Evolutionary conservation across 2,888 invertebrate genomes (phyloP), one percentile per base, ranked within the genome.

Genomic region (Alcis repandata): DNA sequence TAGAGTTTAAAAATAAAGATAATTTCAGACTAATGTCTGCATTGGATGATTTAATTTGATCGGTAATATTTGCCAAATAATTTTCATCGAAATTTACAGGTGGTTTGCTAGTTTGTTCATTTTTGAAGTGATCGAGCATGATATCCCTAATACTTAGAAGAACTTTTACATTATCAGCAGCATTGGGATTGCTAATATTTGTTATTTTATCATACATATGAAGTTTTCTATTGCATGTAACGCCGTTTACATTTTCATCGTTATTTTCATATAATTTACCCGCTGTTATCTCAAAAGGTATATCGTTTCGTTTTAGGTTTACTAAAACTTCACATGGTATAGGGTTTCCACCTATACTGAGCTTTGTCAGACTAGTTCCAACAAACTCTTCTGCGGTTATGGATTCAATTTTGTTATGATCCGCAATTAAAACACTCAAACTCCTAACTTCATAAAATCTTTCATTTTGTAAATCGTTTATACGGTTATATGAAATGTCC

Each of bases 321-420:
- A 83, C 77, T 43, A 90, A 67, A 40, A 76, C 51, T 45, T 81
- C 79, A 65, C 90, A 90, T 0, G 89, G 74, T 51, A 91, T 68
- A n/a, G 86, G 89, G 76, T 91, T 91, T 27, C 80, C 83, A 4
- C 90, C 90, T 53, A 91, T 88, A 68, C 90, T 91, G 9, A 91
- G 75, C 40, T 64, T 77, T 10, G 61, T 59, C 46, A 90, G 72
- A 67, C 69, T 74, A 0, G 81, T 82, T 0, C 82, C 77, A 8
- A 56, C 20, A 70, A 90, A 87, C n/a, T 86, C 83, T 36, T 81
- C 77, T n/a, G 74, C 63, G 3, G 75, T 72, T 15, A 90, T 64
- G 38, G 74, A 73, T 33, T 65, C 65, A 53, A 90, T 88, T 67
- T 75, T 79, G 69, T 91, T 91, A 67, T 85, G 71, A 72, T 91